These are phyloP conservation scores for Eupelmus urozonus DNA, from an alignment of 2,888 invertebrate species.

Conservation along the genomic window DNA sequence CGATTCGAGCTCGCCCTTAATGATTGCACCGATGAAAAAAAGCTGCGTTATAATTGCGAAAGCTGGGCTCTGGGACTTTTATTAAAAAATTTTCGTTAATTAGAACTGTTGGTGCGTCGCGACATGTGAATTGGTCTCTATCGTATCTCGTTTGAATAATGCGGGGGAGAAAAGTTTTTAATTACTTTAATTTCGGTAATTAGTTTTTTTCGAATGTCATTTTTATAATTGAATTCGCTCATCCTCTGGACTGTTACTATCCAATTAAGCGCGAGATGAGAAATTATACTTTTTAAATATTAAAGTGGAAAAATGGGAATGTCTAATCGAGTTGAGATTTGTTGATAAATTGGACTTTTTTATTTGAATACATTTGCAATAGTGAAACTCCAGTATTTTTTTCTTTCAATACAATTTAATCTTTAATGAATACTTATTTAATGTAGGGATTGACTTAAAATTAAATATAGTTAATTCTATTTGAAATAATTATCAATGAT, in stretches of 20 bases:
- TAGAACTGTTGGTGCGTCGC: neutral
- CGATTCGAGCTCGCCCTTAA: conserved; percentile 1
- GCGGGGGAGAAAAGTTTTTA: neutral
- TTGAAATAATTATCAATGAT: too few relatives aligned
- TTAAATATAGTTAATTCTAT: too few relatives aligned
- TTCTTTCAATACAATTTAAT: too few relatives aligned
- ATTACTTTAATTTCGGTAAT: neutral
- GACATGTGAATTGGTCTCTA: neutral
- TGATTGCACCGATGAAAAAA: conserved; percentile 12
- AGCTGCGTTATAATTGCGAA: neutral
- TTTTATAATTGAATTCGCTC: neutral
- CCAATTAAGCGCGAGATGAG: neutral
- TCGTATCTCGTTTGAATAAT: neutral
- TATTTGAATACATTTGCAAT: too few relatives aligned
- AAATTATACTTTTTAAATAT: too few relatives aligned
- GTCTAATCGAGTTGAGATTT: too few relatives aligned
- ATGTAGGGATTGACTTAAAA: too few relatives aligned
- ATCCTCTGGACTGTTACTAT: neutral
- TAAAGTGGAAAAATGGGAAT: too few relatives aligned
- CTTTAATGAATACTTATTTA: too few relatives aligned
- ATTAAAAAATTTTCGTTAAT: conserved; percentile 7
- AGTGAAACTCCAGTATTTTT: too few relatives aligned
- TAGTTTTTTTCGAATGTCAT: neutral
- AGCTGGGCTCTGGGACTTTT: neutral
- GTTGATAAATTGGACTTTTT: too few relatives aligned